Evolutionary conservation across 2,113 vertebrate species (phyloP).

Genomic region (Pleuronectes platessa): DNA sequence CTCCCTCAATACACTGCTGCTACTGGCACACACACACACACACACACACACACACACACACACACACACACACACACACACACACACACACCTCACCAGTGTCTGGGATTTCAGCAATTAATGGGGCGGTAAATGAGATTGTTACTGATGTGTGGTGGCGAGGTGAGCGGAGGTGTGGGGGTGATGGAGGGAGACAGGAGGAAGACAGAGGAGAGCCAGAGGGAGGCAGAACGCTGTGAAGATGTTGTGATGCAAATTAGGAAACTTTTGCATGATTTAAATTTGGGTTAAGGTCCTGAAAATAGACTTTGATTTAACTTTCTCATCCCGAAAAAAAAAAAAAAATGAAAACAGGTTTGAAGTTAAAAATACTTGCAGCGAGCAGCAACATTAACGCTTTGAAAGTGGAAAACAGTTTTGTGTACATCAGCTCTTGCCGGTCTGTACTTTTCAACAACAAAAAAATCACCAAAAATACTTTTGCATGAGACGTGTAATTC

Average conservation of each 20-base stretch:
- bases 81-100: slow-evolving; percentile 40
- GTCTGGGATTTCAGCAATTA: slow-evolving; percentile 73
- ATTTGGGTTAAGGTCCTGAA: slow-evolving; percentile 49
- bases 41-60: slow-evolving; percentile 4
- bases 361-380: slow-evolving; percentile 3
- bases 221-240: slow-evolving; percentile 45
- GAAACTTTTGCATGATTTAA: slow-evolving; percentile 61
- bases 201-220: slow-evolving; percentile 50
- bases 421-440: background rate
- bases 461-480: background rate
- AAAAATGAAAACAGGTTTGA: slow-evolving; percentile 17
- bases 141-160: slow-evolving; percentile 80
- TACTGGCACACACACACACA: background rate
- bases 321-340: background rate
- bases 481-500: background rate
- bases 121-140: slow-evolving; percentile 83
- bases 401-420: background rate
- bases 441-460: background rate
- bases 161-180: slow-evolving; percentile 72
- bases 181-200: slow-evolving; percentile 65
- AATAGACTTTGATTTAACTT: slow-evolving; percentile 36
- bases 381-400: background rate
- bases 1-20: background rate
- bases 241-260: slow-evolving; percentile 69
- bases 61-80: slow-evolving; percentile 18